A percentile compares a stretch with the other conserved stretches of the same genome.
phyloP scores from a whole-genome alignment of 1,140 invertebrate species.

The Drosophila simulans region DNA sequence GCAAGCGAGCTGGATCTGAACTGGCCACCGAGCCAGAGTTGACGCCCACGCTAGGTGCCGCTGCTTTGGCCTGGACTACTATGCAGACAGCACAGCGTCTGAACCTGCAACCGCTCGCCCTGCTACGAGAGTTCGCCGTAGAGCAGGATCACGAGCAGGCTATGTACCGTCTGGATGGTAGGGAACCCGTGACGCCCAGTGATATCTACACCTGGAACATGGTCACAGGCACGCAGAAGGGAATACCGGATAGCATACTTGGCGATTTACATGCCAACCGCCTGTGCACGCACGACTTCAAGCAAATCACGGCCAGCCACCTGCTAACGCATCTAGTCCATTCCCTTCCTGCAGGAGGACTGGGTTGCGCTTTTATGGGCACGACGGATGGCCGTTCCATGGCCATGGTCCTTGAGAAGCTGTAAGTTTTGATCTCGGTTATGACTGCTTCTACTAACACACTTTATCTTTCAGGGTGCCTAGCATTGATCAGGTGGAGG shows the following conservation, averaged over 20 bases:
- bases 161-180: slow-evolving; percentile 82
- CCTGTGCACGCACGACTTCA: slow-evolving; percentile 96
- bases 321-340: slow-evolving; percentile 96
- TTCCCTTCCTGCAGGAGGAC: slow-evolving; percentile 93
- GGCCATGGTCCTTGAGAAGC: slow-evolving; percentile 52
- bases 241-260: slow-evolving; percentile 97
- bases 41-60: slow-evolving; percentile 88
- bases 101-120: slow-evolving; percentile 94
- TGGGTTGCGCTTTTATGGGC: slow-evolving; percentile 90
- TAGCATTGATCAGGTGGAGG: slow-evolving; percentile 4
- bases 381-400: slow-evolving; percentile 27
- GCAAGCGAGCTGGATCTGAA: not conserved
- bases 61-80: slow-evolving; percentile 94
- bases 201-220: slow-evolving; percentile 53
- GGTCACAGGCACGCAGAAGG: slow-evolving; percentile 86
- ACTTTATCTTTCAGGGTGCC: slow-evolving; percentile 35
- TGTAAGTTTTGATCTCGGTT: slow-evolving; percentile 36
- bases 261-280: slow-evolving; percentile 97
- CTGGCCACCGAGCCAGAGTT: slow-evolving; percentile 87
- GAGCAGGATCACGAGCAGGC: slow-evolving; percentile 91
- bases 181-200: not conserved
- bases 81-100: slow-evolving; percentile 89
- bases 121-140: slow-evolving; percentile 94
- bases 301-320: slow-evolving; percentile 98
- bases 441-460: not conserved